These are phyloP conservation scores for Margarornis squamiger DNA, from an alignment of 2,797 vertebrate genomes.

Conservation along the genomic window DNA sequence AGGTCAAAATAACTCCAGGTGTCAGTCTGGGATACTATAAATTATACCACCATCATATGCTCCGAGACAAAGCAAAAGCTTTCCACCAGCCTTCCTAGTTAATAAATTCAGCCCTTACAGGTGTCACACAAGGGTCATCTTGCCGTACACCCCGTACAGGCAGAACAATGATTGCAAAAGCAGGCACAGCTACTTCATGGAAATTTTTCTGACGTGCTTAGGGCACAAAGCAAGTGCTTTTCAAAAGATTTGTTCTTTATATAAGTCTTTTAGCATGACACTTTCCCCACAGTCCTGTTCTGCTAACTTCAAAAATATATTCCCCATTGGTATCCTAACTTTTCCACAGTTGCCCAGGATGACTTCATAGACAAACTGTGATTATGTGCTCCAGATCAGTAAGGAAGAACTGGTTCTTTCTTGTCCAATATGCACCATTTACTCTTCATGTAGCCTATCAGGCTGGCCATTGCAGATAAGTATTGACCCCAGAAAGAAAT, in stretches of 20 bases:
- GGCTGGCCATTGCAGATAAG: neutral
- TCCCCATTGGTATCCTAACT: neutral
- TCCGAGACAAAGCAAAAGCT: neutral
- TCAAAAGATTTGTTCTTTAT: neutral
- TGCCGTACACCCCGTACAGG: accelerated
- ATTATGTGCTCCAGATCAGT: neutral
- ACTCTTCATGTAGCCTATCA: neutral
- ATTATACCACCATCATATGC: neutral
- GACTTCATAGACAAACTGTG: neutral
- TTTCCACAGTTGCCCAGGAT: neutral
- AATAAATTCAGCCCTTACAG: neutral
- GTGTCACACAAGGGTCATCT: neutral
- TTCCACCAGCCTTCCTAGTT: neutral
- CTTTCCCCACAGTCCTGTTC: neutral
- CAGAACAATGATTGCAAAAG: neutral
- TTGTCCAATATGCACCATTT: neutral
- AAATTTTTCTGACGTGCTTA: neutral
- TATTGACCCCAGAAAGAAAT: neutral
- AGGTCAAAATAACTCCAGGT: neutral
- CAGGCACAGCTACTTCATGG: neutral
- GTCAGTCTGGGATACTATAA: neutral
- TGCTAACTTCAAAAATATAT: neutral
- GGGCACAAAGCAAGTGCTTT: neutral
- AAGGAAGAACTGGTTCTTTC: neutral
- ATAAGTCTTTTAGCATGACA: neutral